Evolutionary conservation across 2,888 invertebrate species (phyloP).

Genomic region (Cepaea hortensis): DNA sequence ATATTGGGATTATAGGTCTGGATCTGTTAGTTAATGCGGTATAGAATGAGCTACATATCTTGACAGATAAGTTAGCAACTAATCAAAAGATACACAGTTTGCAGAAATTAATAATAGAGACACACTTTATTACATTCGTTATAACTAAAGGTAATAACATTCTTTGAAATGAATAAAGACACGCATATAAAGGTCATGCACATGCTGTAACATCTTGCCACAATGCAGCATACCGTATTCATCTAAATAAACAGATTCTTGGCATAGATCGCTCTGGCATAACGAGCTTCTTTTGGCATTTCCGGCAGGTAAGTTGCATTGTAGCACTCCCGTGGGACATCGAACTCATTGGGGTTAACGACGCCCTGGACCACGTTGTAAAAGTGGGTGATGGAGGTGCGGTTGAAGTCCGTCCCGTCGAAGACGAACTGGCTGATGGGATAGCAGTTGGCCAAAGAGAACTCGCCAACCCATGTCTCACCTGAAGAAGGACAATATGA

Average conservation of each 20-base stretch:
- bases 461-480: constrained; percentile 53
- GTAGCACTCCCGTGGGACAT: constrained; percentile 56
- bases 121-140: no score
- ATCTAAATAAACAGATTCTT: neutral
- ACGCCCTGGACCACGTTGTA: constrained; percentile 57
- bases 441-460: constrained; percentile 54
- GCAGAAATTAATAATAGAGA: no score
- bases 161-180: no score
- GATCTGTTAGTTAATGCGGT: no score
- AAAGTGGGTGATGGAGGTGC: constrained; percentile 53
- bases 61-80: no score
- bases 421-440: constrained; percentile 54
- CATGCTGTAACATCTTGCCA: no score
- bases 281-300: neutral
- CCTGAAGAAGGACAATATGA: constrained; percentile 31
- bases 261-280: constrained; percentile 8
- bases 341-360: constrained; percentile 57
- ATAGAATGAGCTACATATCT: no score
- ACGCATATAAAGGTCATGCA: no score
- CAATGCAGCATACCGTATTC: neutral
- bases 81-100: no score
- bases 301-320: neutral
- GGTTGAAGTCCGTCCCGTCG: constrained; percentile 46
- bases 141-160: no score
- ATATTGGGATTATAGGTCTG: no score